These are phyloP conservation scores for Drosophila bocqueti DNA, from an alignment of 1,140 invertebrate species.

Conservation along the genomic window DNA sequence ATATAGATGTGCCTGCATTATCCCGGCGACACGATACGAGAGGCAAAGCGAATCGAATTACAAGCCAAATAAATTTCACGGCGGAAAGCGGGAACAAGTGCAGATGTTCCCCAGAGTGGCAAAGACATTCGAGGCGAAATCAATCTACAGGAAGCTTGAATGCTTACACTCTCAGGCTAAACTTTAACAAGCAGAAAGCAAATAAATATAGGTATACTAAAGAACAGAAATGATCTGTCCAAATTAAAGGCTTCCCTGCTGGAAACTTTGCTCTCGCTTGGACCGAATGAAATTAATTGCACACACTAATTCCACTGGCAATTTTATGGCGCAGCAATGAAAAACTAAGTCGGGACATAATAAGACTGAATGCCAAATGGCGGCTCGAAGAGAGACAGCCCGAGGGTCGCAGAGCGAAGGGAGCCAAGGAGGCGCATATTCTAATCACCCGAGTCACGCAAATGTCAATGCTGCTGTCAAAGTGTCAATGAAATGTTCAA, in stretches of 20 bases:
- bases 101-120: constrained; percentile 22
- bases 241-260: neutral
- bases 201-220: neutral
- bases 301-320: constrained; percentile 14
- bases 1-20: constrained; percentile 68
- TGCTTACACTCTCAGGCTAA: neutral
- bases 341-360: constrained; percentile 44
- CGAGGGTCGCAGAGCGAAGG: neutral
- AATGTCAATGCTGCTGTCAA: constrained; percentile 80
- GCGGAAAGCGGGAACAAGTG: constrained; percentile 8
- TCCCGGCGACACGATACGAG: constrained; percentile 50
- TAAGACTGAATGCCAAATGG: constrained; percentile 34
- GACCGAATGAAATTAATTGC: constrained; percentile 45
- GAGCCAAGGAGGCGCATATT: constrained; percentile 63
- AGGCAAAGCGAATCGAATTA: constrained; percentile 71
- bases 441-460: constrained; percentile 79
- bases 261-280: neutral
- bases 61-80: constrained; percentile 72
- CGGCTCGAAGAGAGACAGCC: constrained; percentile 4
- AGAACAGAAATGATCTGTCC: neutral
- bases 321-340: constrained; percentile 46
- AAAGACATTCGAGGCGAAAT: constrained; percentile 12
- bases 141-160: neutral
- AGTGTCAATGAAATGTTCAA: constrained; percentile 81
- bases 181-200: neutral